Evolutionary conservation across 2,797 vertebrate species (phyloP).

Genomic region (Artibeus lituratus): DNA sequence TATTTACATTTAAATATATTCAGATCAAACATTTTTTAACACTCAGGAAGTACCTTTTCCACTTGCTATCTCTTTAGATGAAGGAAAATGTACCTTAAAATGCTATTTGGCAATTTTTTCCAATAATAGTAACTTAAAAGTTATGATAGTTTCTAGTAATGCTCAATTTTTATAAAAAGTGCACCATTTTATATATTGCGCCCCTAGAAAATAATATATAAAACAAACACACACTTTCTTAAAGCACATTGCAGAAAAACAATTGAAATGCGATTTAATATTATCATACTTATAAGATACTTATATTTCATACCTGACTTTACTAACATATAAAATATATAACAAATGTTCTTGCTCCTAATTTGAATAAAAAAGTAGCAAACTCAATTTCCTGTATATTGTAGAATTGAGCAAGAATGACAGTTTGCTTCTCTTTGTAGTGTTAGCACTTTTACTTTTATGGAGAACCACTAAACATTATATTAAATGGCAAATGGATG

Average conservation of each 20-base stretch:
- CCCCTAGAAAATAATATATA: conserved; percentile 34
- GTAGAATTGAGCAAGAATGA: background rate
- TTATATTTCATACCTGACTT: conserved; percentile 36
- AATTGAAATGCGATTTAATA: background rate
- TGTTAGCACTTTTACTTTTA: background rate
- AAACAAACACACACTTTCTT: conserved; percentile 19
- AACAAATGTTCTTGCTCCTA: conserved; percentile 14
- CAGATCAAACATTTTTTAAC: conserved; percentile 33
- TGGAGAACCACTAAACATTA: background rate
- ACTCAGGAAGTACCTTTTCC: background rate
- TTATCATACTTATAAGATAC: background rate
- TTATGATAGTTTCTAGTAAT: conserved; percentile 54
- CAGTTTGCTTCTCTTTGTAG: background rate
- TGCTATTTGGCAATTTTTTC: background rate
- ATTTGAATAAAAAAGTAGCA: background rate
- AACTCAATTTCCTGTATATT: background rate
- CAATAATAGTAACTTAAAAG: conserved; percentile 22
- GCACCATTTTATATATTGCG: conserved; percentile 40
- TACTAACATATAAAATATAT: conserved; percentile 42
- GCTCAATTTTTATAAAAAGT: conserved; percentile 51
- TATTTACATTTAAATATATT: conserved; percentile 62
- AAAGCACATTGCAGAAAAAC: background rate
- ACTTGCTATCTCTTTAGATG: conserved; percentile 25
- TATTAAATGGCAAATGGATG: background rate
- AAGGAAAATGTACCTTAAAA: conserved; percentile 23